phyloP scores from a whole-genome alignment of 2,888 invertebrate genomes.

The Eustalomyia histrio region DNA sequence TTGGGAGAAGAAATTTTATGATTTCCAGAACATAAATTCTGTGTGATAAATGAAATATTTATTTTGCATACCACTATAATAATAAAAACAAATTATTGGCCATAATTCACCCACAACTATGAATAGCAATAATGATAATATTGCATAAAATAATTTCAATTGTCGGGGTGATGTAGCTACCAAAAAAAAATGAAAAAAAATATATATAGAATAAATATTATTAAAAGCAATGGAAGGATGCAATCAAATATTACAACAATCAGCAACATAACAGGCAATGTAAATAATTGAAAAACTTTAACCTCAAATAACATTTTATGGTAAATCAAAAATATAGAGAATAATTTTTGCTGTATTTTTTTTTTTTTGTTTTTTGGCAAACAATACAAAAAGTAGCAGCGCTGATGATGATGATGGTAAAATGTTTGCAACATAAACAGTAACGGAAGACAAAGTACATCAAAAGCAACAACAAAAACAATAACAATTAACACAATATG shows the following conservation, averaged over 20 bases:
- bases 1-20: not conserved
- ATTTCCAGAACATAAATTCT: slow-evolving; percentile 1
- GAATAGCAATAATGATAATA: slow-evolving; percentile 17
- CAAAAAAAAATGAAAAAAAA: not conserved
- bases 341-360: slow-evolving; percentile 16
- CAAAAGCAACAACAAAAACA: slow-evolving; percentile 20
- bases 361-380: slow-evolving; percentile 37
- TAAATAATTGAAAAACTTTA: slow-evolving; percentile 63
- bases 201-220: slow-evolving; percentile 20
- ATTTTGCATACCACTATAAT: slow-evolving; percentile 7
- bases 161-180: slow-evolving; percentile 12
- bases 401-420: slow-evolving; percentile 33
- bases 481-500: slow-evolving; percentile 59
- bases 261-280: slow-evolving; percentile 42
- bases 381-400: slow-evolving; percentile 24
- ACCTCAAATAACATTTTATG: slow-evolving; percentile 62
- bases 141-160: slow-evolving; percentile 53
- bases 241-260: slow-evolving; percentile 55
- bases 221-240: slow-evolving; percentile 34
- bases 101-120: slow-evolving; percentile 41
- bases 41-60: not conserved
- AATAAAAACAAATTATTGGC: slow-evolving; percentile 40
- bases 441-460: slow-evolving; percentile 46
- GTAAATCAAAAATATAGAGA: slow-evolving; percentile 57
- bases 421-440: slow-evolving; percentile 59